Evolutionary conservation across 2,888 invertebrate species (phyloP).

Genomic region (Adelphocoris suturalis): DNA sequence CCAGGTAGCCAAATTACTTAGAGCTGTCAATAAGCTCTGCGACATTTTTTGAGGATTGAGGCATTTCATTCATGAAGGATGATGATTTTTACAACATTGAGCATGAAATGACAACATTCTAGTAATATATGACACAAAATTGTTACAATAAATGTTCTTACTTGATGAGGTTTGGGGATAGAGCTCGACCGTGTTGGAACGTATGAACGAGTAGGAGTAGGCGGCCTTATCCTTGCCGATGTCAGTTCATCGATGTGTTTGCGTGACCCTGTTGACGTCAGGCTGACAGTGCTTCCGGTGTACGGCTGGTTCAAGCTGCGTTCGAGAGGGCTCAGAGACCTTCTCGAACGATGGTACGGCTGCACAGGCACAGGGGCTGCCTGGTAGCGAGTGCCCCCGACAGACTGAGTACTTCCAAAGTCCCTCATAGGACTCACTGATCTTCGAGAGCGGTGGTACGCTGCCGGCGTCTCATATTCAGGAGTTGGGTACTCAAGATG

Average conservation of each 20-base stretch:
- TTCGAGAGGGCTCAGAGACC: conserved; percentile 66
- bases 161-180: conserved; percentile 56
- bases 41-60: no score
- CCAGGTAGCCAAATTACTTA: no score
- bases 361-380: conserved; percentile 48
- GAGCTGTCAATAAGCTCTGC: no score
- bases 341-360: conserved; percentile 35
- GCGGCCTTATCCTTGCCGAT: conserved; percentile 61
- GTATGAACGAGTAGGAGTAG: conserved; percentile 64
- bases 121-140: background rate
- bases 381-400: conserved; percentile 49
- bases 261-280: conserved; percentile 35
- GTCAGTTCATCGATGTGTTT: conserved; percentile 67
- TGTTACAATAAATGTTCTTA: background rate
- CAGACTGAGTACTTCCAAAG: conserved; percentile 32
- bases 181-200: conserved; percentile 58
- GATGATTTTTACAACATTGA: no score
- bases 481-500: conserved; percentile 65
- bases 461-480: conserved; percentile 54
- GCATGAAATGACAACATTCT: no score
- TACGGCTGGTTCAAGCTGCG: conserved; percentile 57
- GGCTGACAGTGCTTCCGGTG: conserved; percentile 45
- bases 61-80: no score
- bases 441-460: conserved; percentile 57
- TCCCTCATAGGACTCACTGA: conserved; percentile 55